These are phyloP conservation scores for Mycalesis mineus DNA, from an alignment of 2,888 invertebrate genomes.

Conservation along the genomic window DNA sequence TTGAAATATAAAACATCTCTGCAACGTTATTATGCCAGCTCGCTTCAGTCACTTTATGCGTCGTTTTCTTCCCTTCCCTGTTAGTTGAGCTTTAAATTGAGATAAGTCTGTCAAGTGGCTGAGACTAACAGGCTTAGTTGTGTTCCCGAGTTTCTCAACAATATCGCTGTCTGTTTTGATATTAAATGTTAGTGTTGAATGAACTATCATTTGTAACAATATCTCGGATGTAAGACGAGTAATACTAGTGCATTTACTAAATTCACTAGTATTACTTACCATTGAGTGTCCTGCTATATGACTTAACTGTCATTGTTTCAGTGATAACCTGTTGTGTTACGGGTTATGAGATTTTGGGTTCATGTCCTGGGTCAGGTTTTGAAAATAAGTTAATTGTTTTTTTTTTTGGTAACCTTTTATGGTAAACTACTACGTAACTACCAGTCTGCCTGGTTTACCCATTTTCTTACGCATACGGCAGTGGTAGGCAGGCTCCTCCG, in stretches of 20 bases:
- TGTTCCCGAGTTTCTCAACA: neutral
- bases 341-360: no score
- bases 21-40: neutral
- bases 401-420: no score
- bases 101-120: neutral
- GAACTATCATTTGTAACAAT: constrained; percentile 1
- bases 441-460: no score
- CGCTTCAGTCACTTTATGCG: neutral
- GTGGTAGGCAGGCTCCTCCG: no score
- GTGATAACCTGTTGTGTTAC: no score
- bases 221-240: neutral
- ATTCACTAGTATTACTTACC: constrained; percentile 9
- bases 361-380: no score
- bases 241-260: constrained; percentile 10
- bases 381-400: no score
- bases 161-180: neutral
- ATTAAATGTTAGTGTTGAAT: neutral
- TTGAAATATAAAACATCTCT: no score
- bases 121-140: neutral
- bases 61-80: neutral
- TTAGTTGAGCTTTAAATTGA: neutral
- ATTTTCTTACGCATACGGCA: no score
- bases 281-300: no score
- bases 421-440: no score
- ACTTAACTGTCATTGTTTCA: no score